A percentile compares a stretch with the other conserved stretches of the same genome.
Evolutionary conservation across 2,888 invertebrate genomes (phyloP).

Genomic region (Norana najaformis): DNA sequence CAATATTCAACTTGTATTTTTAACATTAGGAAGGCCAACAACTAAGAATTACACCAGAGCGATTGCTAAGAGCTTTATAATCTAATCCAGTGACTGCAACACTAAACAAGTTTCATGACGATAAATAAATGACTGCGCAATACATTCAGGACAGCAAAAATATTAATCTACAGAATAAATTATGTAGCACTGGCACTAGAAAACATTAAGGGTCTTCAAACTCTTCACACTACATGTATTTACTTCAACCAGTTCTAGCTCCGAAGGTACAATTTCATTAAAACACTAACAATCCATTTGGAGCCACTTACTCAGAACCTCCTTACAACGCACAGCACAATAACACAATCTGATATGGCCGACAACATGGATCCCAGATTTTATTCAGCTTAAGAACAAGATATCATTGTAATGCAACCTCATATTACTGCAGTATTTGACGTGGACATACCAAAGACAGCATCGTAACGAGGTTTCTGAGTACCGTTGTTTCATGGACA

Average conservation of each 20-base stretch:
- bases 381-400: background rate
- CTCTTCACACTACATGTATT: too few species aligned
- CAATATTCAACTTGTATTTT: background rate
- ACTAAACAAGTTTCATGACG: background rate
- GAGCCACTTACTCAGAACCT: background rate
- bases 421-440: background rate
- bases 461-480: too few species aligned
- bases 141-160: background rate
- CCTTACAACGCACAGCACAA: background rate
- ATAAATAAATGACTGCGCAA: background rate
- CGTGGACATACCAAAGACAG: too few species aligned
- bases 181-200: background rate
- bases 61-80: conserved; percentile 5
- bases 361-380: background rate
- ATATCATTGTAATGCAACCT: background rate
- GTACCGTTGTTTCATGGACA: background rate
- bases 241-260: background rate
- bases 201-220: background rate
- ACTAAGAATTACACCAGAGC: background rate
- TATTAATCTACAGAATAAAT: conserved; percentile 1
- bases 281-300: background rate
- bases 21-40: background rate
- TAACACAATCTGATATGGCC: background rate
- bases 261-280: background rate
- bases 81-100: background rate